phyloP scores from a whole-genome alignment of 2,113 vertebrate species.

The Tringa solitaria region DNA sequence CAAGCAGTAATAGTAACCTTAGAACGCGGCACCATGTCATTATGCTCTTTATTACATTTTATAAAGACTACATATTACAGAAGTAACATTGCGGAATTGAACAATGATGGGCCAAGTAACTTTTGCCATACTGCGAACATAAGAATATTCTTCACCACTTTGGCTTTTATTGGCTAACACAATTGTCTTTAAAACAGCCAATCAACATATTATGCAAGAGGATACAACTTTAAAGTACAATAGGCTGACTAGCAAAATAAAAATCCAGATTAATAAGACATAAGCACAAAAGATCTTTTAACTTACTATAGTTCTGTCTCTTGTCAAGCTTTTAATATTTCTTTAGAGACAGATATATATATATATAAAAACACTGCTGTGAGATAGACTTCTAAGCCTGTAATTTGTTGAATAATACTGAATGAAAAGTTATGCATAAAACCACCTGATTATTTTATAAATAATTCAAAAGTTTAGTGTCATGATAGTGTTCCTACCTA shows the following conservation, averaged over 20 bases:
- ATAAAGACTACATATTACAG: neutral
- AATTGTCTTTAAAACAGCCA: slow-evolving; percentile 29
- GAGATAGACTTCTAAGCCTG: neutral
- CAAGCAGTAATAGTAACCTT: neutral
- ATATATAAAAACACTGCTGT: neutral
- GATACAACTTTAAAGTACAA: neutral
- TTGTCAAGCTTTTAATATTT: neutral
- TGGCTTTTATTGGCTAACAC: slow-evolving; percentile 3
- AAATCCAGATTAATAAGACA: slow-evolving; percentile 1
- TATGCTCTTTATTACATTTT: slow-evolving; percentile 14
- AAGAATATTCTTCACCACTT: neutral
- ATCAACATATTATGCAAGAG: neutral
- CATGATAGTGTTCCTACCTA: neutral
- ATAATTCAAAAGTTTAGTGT: neutral
- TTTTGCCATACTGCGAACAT: neutral
- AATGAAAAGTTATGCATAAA: neutral
- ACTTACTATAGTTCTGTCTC: neutral
- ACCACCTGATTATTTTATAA: neutral
- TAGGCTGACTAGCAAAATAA: neutral
- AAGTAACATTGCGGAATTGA: neutral
- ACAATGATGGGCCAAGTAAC: neutral
- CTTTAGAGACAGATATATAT: neutral
- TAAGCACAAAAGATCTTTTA: neutral
- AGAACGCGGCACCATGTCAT: neutral
- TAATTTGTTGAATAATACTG: neutral